Base-by-base conservation (phyloP, 1,140 invertebrate species). In the Bombus haemorrhoidalis region DNA sequence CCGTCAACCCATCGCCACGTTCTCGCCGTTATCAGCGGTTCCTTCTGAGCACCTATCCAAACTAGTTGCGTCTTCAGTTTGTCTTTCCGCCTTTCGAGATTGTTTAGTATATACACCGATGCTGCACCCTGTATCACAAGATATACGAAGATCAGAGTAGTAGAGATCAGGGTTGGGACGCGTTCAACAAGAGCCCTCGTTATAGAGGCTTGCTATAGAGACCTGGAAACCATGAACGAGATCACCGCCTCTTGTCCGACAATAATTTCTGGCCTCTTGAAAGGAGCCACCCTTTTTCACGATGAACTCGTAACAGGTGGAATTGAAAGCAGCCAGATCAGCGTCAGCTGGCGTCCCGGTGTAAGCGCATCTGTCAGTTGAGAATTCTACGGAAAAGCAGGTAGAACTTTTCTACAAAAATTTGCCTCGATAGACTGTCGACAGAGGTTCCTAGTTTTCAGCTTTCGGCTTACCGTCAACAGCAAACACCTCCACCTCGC, bases 1-100 rank as follows among this genome's bases (percentile, higher is more conserved):
- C 98, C 98, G 92, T 98, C 97, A 34, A 98, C 97, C 98, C 98
- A 98, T 94, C 97, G 97, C 98, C 98, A 99, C 3, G 97, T 98
- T 79, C 97, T 96, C 0, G 97, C 97, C 1, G 97, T 98, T 57
- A 98, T 96, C 22, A 97, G 96, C 0, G 98, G 97, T 88, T 98
- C 98, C 91, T 98, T 98, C 91, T 98, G 97, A 0, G 97, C 98
- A 2, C 98, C 98, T 62, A 99, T 97, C 98, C 98, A 99, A 0
- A 99, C 97, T 41, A 99, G 95, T 91, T 98, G 97, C 0, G 98
- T 98, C 93, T 98, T 98, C 18, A 98, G 91, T 72, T 96, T 97
- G 0, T 96, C 94, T 91, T 98, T 98, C 34, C 97, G 95, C 77
- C 97, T 95, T 90, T 98, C 98, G 71, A 99, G 94, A 93, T 98